Conservation (phyloP, 2,797 vertebrate species). For the Galaxias olidus region DNA sequence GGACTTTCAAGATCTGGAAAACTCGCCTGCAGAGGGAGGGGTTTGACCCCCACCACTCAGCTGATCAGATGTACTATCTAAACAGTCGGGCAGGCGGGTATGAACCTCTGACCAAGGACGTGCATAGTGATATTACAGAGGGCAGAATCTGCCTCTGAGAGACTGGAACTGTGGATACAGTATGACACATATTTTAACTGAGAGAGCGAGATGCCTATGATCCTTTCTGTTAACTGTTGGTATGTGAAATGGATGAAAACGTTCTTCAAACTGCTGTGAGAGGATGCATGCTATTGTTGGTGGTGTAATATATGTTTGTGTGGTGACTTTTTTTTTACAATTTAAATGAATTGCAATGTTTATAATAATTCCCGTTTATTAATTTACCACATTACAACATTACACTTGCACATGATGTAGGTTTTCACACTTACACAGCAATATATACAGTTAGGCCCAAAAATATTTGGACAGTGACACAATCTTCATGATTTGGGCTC, state of each 20-base stretch:
- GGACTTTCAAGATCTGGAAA: conserved; percentile 91
- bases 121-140: conserved; percentile 71
- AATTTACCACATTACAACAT: background rate
- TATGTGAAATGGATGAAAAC: too few relatives aligned
- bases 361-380: background rate
- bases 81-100: conserved; percentile 76
- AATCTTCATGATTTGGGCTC: too few relatives aligned
- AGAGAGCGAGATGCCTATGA: background rate
- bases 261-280: background rate
- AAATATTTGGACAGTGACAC: too few relatives aligned
- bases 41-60: conserved; percentile 71
- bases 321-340: background rate
- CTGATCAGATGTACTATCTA: conserved; percentile 81
- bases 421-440: too few relatives aligned
- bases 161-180: background rate
- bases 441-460: too few relatives aligned
- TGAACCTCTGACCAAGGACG: conserved; percentile 70
- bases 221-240: too few relatives aligned
- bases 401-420: background rate
- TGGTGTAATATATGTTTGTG: background rate
- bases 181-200: too few relatives aligned
- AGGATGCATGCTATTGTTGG: background rate
- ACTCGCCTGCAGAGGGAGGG: conserved; percentile 80
- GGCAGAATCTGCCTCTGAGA: conserved; percentile 75
- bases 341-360: background rate